Conservation (phyloP, 1,140 invertebrate genomes). For the Drosophila leontia region DNA sequence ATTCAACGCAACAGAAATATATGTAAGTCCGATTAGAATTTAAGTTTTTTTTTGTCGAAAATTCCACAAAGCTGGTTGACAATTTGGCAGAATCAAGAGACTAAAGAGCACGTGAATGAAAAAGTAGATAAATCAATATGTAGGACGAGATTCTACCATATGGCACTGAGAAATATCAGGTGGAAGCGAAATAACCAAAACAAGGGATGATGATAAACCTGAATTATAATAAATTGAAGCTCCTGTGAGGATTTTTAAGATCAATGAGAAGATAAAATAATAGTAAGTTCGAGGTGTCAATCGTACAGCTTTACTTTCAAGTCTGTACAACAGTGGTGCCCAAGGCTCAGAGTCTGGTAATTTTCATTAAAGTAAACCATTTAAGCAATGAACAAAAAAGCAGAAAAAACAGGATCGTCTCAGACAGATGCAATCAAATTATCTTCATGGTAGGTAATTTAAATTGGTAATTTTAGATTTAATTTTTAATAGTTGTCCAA, state of each 20-base stretch:
- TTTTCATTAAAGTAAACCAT: background rate
- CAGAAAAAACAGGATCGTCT: too few species aligned
- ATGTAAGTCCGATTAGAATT: constrained; percentile 79
- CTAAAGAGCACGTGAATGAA: constrained; percentile 24
- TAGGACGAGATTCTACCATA: constrained; percentile 14
- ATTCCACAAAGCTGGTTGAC: constrained; percentile 38
- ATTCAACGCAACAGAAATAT: constrained; percentile 46
- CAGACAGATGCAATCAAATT: too few species aligned
- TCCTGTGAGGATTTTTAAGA: background rate
- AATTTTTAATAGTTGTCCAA: background rate
- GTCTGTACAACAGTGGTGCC: too few species aligned
- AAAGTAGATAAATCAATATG: constrained; percentile 36
- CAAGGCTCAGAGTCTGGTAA: background rate
- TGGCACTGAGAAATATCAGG: constrained; percentile 9
- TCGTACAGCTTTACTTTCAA: too few species aligned
- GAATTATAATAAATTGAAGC: constrained; percentile 4
- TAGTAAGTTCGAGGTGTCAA: background rate
- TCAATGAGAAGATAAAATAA: too few species aligned
- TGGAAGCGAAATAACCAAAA: background rate
- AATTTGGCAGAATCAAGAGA: constrained; percentile 50
- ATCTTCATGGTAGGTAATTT: too few species aligned
- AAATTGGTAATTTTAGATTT: background rate
- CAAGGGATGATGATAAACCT: background rate
- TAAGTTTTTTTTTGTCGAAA: constrained; percentile 51
- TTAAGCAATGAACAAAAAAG: too few species aligned